Base-by-base conservation (phyloP, 1,140 invertebrate species). In the Drosophila asahinai region DNA sequence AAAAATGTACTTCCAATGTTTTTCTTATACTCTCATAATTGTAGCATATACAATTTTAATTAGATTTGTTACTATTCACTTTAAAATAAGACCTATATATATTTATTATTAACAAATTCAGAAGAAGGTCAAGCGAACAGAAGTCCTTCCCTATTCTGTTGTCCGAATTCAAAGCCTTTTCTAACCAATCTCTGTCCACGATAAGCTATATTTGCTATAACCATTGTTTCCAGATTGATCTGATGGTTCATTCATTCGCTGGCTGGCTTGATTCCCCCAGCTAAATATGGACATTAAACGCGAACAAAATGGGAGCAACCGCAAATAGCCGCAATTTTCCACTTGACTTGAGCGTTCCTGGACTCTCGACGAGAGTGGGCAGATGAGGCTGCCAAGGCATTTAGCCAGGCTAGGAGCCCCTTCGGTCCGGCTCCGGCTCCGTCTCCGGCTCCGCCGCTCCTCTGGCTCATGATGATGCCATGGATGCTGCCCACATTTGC, bases 201-300 rank as follows among this genome's bases (percentile, higher is more conserved):
- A 73, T 72, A 61, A 64, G 77, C 58, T 65, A 58, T 77, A 77
- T 81, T 84, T 83, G 81, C 70, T 84, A 75, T 66, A 66, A 61
- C 66, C 70, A 73, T 73, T 73, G 67, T 73, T 77, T 79, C 57
- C 42, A 83, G 71, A 70, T 81, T 73, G 65, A 66, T 79, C 59
- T 83, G 71, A 77, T 52, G 54, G 74, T 78, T 78, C 57, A 78
- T 78, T 60, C 57, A 78, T 77, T 60, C 55, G 40, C 73, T 57
- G 49, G 49, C 42, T 43, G 49, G 43, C 54, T 77, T 77, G 62
- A 66, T 45, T 77, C 79, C 67, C 48, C 55, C 43, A 43, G 77
- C 86, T 87, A 87, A 87, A 87, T 89, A 89, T 89, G 86, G 84
- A 77, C 84, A 87, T 87, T 87, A 90, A 81, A 78, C 70, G 78